Percentiles rank a stretch among this genome's conserved stretches.
Conservation (phyloP, 2,888 invertebrate species). For the Alloscopus bannaensis region DNA sequence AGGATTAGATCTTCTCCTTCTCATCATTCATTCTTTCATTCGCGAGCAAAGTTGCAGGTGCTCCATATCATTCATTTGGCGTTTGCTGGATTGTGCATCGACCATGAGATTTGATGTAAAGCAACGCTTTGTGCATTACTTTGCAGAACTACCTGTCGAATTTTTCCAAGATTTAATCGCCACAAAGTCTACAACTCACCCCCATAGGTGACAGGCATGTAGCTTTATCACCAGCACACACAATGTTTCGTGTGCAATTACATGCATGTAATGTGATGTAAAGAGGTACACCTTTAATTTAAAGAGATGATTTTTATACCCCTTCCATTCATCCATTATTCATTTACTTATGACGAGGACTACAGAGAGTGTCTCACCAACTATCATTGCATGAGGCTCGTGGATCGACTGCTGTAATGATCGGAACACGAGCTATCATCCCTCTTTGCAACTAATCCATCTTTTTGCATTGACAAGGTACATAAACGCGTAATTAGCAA, state of each 20-base stretch:
- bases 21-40: too few species aligned
- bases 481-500: constrained; percentile 61
- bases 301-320: too few species aligned
- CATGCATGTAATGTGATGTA: too few species aligned
- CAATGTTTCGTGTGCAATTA: too few species aligned
- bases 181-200: neutral
- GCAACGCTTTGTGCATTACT: constrained; percentile 3
- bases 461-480: constrained; percentile 45
- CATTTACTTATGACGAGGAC: constrained; percentile 19
- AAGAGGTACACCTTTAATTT: too few species aligned
- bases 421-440: constrained; percentile 49
- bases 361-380: constrained; percentile 13
- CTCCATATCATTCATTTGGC: too few species aligned
- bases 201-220: constrained; percentile 24
- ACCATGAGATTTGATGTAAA: too few species aligned
- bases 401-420: constrained; percentile 32
- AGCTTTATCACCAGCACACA: too few species aligned
- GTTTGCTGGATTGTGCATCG: too few species aligned
- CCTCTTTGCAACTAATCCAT: too few species aligned
- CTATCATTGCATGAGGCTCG: constrained; percentile 35
- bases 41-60: too few species aligned
- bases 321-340: constrained; percentile 24
- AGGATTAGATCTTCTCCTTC: too few species aligned
- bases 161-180: constrained; percentile 32
- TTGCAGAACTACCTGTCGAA: constrained; percentile 43